Percentiles rank a stretch among this genome's conserved stretches.
Evolutionary conservation across 2,113 vertebrate species (phyloP).

Genomic region (Pteruthius melanotis): DNA sequence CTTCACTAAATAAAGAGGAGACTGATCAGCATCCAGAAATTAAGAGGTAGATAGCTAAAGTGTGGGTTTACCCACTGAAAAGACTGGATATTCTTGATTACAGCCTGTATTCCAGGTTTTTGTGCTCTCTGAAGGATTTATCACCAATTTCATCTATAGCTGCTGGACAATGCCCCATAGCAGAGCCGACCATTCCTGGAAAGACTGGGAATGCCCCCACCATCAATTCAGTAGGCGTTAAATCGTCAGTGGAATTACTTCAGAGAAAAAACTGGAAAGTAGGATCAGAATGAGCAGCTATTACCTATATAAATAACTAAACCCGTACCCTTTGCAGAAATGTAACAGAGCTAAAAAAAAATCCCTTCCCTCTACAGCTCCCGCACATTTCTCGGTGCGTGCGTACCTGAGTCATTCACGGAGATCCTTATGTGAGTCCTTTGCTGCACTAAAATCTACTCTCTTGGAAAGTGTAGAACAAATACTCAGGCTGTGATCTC

Average conservation of each 20-base stretch:
- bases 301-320: neutral
- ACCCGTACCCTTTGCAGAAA: neutral
- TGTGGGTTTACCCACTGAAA: neutral
- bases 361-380: neutral
- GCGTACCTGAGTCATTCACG: neutral
- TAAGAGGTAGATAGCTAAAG: neutral
- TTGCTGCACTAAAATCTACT: slow-evolving; percentile 5
- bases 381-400: neutral
- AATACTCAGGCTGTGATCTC: slow-evolving; percentile 46
- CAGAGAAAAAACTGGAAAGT: neutral
- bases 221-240: neutral
- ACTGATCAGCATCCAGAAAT: neutral
- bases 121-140: neutral
- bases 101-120: neutral
- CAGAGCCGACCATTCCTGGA: neutral
- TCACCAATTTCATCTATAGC: neutral
- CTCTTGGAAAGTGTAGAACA: neutral
- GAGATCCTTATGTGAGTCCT: neutral
- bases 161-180: neutral
- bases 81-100: neutral
- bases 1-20: neutral
- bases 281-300: neutral
- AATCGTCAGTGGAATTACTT: neutral
- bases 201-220: neutral
- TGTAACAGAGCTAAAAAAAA: neutral